Base-by-base conservation (phyloP, 2,113 vertebrate species). In the Microtus montanus region DNA sequence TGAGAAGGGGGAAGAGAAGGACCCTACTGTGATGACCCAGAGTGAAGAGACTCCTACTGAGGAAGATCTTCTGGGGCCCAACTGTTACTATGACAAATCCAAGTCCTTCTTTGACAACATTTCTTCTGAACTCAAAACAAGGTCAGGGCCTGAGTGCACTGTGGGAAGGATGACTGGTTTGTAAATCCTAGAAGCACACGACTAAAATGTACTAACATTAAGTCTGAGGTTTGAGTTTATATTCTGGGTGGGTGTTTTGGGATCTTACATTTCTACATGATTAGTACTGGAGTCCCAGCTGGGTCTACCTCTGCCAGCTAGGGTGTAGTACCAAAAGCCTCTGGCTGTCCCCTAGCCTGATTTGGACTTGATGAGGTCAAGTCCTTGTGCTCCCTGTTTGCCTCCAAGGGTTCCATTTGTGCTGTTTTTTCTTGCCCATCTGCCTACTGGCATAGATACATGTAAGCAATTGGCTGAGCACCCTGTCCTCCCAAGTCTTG, bases 31-130 rank as follows among this genome's bases (percentile, higher is more conserved):
- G 49, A 98, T 99, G 96, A 97, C 98, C 49, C 98, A 97, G 87
- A 98, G 96, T 77, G 97, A 97, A 3, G 98, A 98, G 33, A 93
- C 96, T 1, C 98, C 97, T 0, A 83, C 97, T n/a, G 98, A 99
- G 49, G 98, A 99, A 35, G 98, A 98, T 74, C 98, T 96, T 6
- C 97, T 99, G 89, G 99, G 99, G 41, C 99, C 99, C 58, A 99
- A 99, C 95, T 99, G 98, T 97, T 99, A 99, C 95, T 99, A 99
- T 9, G 98, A 99, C 98, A 99, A 99, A 96, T 98, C 99, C 87
- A 99, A 99, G 97, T 99, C 99, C 6, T 99, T 99, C 98, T 99
- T 99, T 90, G 99, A 99, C 98, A 99, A 99, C 96, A 99, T 99
- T 97, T 99, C 99, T 1, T 99, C 99, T 82, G 99, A 99, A 84